Evolutionary conservation across 1,140 invertebrate species (phyloP).

Genomic region (Macrocentrus cingulum): DNA sequence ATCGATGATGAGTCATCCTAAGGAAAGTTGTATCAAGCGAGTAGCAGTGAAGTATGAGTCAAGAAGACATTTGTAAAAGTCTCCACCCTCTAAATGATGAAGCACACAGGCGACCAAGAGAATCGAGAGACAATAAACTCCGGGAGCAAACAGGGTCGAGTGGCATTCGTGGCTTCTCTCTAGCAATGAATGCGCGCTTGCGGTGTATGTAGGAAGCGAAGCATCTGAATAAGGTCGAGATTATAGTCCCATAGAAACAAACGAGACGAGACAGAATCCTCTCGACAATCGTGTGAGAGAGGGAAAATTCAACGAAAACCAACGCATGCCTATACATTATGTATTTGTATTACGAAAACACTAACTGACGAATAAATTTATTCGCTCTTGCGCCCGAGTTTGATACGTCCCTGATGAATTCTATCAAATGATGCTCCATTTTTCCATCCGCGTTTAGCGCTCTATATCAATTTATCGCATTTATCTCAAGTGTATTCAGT

Average conservation of each 20-base stretch:
- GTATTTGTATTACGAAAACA: slow-evolving; percentile 18
- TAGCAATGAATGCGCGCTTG: slow-evolving; percentile 5
- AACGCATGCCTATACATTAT: slow-evolving; percentile 29
- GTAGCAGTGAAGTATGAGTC: background rate
- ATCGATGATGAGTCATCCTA: background rate
- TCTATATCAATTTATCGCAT: background rate
- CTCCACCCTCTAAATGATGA: background rate
- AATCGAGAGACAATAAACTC: slow-evolving; percentile 25
- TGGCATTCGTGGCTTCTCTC: slow-evolving; percentile 22
- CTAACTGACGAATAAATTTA: slow-evolving; percentile 28
- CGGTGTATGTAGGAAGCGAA: slow-evolving; percentile 19
- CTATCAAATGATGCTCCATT: slow-evolving; percentile 17
- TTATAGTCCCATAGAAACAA: slow-evolving; percentile 20
- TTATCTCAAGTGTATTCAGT: too few relatives aligned
- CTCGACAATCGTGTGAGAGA: slow-evolving; percentile 5
- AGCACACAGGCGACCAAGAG: slow-evolving; percentile 10
- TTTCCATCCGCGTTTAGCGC: background rate
- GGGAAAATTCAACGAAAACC: slow-evolving; percentile 16
- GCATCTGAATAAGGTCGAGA: slow-evolving; percentile 31
- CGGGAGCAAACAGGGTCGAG: slow-evolving; percentile 28
- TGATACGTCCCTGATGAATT: slow-evolving; percentile 16
- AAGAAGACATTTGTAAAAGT: slow-evolving; percentile 3
- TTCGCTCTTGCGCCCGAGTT: slow-evolving; percentile 19
- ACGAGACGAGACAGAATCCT: slow-evolving; percentile 10
- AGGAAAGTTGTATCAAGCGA: background rate